Base-by-base conservation (phyloP, 2,797 vertebrate species). In the Anniella stebbinsi region DNA sequence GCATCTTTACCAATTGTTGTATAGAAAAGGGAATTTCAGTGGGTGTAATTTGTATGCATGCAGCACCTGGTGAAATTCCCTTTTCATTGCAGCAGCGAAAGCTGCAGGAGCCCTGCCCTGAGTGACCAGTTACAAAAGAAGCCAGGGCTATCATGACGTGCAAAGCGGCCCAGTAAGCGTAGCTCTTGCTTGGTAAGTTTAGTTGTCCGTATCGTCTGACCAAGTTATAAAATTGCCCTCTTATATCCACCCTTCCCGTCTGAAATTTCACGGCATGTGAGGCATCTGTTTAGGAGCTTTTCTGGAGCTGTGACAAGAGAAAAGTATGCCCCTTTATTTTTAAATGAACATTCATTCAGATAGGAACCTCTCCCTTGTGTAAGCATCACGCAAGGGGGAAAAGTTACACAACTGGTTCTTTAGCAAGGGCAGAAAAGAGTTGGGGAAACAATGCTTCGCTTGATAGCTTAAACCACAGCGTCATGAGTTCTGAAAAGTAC, bases 391-490 rank as follows among this genome's bases (percentile, higher is more conserved):
- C 30, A 45, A 5, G 33, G 15, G 28, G 48, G n/a, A 48, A 78
- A 81, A 81, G 78, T 82, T 81, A 90, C n/a, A 81, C 78, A 82
- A 67, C 41, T 38, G 41, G 78, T 17, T 57, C 60, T 84, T 89
- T 85, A 23, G 48, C 23, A 69, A 70, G 60, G 75, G 51, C 78
- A 67, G 78, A 82, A 81, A 80, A 63, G 28, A 11, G 30, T 70
- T 63, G 28, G 17, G 54, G 15, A 66, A 89, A 89, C 81, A 89
- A 84, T 89, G 72, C 72, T 23, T 83, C 25, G 7, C 54, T 88
- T 83, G 80, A 88, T 72, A 33, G 38, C 69, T 89, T 89, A 89
- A 84, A 84, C 72, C 57, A 38, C 81, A 84, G 73, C 57, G 6
- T 75, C 69, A 73, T 60, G 87, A 45, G 78, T 60, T 88, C 80